phyloP scores from a whole-genome alignment of 2,797 vertebrate genomes.

The Acridotheres tristis region DNA sequence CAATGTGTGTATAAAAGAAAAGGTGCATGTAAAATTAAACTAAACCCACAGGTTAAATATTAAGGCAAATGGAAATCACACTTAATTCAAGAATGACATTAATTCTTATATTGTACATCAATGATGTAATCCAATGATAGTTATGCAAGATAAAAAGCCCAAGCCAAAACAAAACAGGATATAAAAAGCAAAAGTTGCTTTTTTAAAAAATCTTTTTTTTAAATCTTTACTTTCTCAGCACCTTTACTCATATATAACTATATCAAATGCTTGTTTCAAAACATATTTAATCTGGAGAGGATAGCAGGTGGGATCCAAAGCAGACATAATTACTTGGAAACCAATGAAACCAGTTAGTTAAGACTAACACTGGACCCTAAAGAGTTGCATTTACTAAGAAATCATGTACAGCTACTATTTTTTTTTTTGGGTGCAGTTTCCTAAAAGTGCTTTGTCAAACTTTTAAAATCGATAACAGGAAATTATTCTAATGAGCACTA shows the following conservation, averaged over 20 bases:
- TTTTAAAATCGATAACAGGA: constrained; percentile 70
- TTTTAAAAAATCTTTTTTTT: neutral
- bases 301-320: constrained; percentile 63
- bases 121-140: neutral
- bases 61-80: constrained; percentile 13
- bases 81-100: constrained; percentile 28
- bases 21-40: constrained; percentile 60
- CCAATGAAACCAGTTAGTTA: constrained; percentile 58
- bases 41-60: constrained; percentile 38
- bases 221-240: constrained; percentile 3
- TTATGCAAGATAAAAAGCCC: neutral
- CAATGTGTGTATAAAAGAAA: constrained; percentile 44
- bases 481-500: constrained; percentile 86
- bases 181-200: constrained; percentile 24
- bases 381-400: constrained; percentile 64
- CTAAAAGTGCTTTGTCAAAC: constrained; percentile 70
- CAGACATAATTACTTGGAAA: constrained; percentile 74
- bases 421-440: neutral
- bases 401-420: constrained; percentile 15
- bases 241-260: constrained; percentile 60
- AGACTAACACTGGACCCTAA: constrained; percentile 49
- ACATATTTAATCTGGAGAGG: constrained; percentile 56
- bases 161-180: neutral
- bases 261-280: constrained; percentile 28
- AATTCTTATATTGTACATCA: neutral